Evolutionary conservation across 2,113 vertebrate species (phyloP).

Genomic region (Eptatretus burgeri): DNA sequence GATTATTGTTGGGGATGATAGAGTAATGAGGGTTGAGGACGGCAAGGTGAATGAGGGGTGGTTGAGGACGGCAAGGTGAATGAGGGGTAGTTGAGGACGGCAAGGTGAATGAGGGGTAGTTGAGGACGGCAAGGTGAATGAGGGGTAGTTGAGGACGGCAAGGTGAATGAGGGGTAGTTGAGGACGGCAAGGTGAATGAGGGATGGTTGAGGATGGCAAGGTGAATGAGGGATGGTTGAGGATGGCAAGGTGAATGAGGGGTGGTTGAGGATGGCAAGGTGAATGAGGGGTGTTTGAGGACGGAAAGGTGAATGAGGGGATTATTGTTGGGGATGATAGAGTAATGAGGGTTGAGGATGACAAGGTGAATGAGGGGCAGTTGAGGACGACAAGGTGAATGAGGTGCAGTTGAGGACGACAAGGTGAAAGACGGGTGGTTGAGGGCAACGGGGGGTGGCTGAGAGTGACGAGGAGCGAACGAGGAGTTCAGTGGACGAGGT

Average conservation of each 20-base stretch:
- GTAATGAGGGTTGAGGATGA: background rate
- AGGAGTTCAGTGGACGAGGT: too few species aligned
- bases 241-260: background rate
- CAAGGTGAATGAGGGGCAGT: background rate
- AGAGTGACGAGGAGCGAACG: background rate
- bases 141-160: background rate
- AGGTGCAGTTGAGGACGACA: background rate
- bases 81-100: background rate
- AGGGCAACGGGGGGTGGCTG: background rate
- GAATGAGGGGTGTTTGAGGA: too few species aligned
- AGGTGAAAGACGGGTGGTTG: background rate
- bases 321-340: too few species aligned
- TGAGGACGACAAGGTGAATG: background rate
- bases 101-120: constrained; percentile 8
- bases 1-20: too few species aligned
- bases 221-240: background rate
- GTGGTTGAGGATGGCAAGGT: background rate
- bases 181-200: background rate
- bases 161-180: background rate
- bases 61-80: background rate
- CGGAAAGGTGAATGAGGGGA: too few species aligned
- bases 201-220: background rate
- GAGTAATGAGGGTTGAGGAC: background rate
- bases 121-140: constrained; percentile 6
- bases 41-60: background rate